A percentile compares a stretch with the other conserved stretches of the same genome.
Conservation (phyloP, 2,888 invertebrate genomes). For the Pasiphila rectangulata region DNA sequence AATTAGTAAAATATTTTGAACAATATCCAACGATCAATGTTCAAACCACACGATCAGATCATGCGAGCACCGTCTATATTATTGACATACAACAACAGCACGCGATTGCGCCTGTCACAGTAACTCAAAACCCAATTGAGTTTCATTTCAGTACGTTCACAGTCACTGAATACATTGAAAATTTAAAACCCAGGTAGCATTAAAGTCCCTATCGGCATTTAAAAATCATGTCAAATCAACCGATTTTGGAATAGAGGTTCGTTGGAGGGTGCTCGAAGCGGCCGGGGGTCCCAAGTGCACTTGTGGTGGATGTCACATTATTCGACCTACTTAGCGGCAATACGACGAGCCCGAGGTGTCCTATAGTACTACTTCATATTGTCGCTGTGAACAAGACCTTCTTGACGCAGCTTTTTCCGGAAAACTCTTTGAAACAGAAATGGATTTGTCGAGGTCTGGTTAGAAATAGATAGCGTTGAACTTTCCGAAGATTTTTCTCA, state of each 20-base stretch:
- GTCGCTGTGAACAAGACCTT: constrained; percentile 43
- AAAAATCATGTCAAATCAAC: constrained; percentile 80
- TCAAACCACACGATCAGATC: constrained; percentile 27
- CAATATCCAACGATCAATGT: constrained; percentile 7
- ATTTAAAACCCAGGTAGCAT: constrained; percentile 22
- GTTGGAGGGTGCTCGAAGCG: constrained; percentile 54
- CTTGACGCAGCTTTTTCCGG: constrained; percentile 16
- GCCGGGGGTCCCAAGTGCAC: constrained; percentile 63
- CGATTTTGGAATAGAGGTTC: constrained; percentile 72
- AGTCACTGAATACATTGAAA: constrained; percentile 33
- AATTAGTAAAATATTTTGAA: neutral
- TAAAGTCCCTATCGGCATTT: constrained; percentile 64
- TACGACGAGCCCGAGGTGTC: constrained; percentile 62
- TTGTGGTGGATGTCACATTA: constrained; percentile 70
- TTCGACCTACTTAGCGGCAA: constrained; percentile 76
- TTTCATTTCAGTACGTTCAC: constrained; percentile 29
- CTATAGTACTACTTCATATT: constrained; percentile 54
- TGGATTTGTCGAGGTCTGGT: neutral
- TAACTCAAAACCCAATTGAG: constrained; percentile 34
- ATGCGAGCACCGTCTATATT: constrained; percentile 32
- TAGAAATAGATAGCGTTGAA: neutral
- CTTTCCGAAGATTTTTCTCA: neutral
- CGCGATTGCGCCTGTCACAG: constrained; percentile 35
- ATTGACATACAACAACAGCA: constrained; percentile 36
- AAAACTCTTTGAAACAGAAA: constrained; percentile 10